Evolutionary conservation across 2,113 vertebrate genomes (phyloP), one percentile per base, ranked within the genome.

Genomic region (Amphiprion ocellaris): DNA sequence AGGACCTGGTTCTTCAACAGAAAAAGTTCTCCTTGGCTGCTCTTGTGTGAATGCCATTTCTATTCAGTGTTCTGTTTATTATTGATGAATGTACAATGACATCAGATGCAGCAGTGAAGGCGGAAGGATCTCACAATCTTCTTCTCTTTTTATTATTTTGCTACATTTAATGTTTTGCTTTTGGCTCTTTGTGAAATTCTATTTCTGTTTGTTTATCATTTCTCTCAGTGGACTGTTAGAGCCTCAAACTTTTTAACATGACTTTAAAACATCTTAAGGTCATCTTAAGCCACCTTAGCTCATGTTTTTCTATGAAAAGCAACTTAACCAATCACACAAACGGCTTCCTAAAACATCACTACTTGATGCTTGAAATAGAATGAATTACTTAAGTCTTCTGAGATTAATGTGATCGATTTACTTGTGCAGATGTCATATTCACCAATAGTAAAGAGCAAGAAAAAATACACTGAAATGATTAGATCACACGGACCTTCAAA

Each of bases 11-110:
- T 64, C 8, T 56, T 24, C 55, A 62, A 37, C 54, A 84, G 46
- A 30, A 64, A 81, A 68, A 24, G 49, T 41, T 74, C 37, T 54
- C 52, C 64, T 41, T 14, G 52, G 56, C 55, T 66, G 47, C 33
- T 19, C 23, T 30, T 56, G 58, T 24, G 0, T 76, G 33, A 76
- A 81, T 73, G 50, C 59, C 50, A 52, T 84, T 62, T 87, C 81
- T 58, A 46, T 60, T 77, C 67, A 61, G 47, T 26, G 49, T 30
- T 61, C 28, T 80, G 61, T 54, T 80, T 46, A 39, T 81, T 60
- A 65, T 33, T 85, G 70, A 85, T 75, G 73, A 52, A 88, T 77
- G 53, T 53, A 77, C 66, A 69, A 66, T 69, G 67, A 74, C 81
- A 87, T 55, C 66, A 23, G 39, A 68, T 37, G 44, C 53, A 69